phyloP scores from a whole-genome alignment of 2,888 invertebrate genomes.

The Ethmia dodecea region DNA sequence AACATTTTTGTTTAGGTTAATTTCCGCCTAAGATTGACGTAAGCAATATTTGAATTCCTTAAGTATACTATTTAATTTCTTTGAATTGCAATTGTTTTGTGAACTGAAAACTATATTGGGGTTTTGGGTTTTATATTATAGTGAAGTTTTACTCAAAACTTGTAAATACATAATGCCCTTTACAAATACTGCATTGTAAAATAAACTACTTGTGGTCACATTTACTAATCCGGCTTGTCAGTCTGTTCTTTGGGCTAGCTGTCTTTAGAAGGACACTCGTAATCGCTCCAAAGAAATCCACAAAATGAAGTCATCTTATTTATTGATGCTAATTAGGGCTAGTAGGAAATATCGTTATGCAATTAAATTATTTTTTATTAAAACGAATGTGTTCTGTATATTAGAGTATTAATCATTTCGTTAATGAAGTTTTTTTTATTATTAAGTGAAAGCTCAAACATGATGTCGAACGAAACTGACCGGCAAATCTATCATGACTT shows the following conservation, averaged over 20 bases:
- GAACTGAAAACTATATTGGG: constrained; percentile 13
- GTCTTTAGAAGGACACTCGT: constrained; percentile 21
- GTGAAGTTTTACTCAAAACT: not conserved
- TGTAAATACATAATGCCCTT: constrained; percentile 4
- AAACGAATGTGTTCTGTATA: constrained; percentile 67
- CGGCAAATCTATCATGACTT: constrained; percentile 4
- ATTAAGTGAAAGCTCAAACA: constrained; percentile 59
- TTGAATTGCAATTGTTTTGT: constrained; percentile 1
- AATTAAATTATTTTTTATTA: constrained; percentile 69
- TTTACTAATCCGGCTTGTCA: not conserved
- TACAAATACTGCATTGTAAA: not conserved
- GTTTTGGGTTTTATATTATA: constrained; percentile 28
- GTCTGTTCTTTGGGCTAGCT: not conserved
- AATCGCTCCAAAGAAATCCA: constrained; percentile 54
- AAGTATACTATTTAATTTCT: constrained; percentile 19
- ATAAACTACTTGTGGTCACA: constrained; percentile 1
- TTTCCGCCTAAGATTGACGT: constrained; percentile 55
- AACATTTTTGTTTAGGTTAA: constrained; percentile 18
- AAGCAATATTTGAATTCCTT: constrained; percentile 41
- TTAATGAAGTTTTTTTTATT: constrained; percentile 48
- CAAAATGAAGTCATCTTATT: constrained; percentile 67
- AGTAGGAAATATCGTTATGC: constrained; percentile 58
- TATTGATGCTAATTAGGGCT: constrained; percentile 67
- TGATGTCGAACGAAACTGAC: not conserved
- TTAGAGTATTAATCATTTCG: constrained; percentile 54